Evolutionary conservation across 2,113 vertebrate genomes (phyloP).

Genomic region (Amphiprion ocellaris): DNA sequence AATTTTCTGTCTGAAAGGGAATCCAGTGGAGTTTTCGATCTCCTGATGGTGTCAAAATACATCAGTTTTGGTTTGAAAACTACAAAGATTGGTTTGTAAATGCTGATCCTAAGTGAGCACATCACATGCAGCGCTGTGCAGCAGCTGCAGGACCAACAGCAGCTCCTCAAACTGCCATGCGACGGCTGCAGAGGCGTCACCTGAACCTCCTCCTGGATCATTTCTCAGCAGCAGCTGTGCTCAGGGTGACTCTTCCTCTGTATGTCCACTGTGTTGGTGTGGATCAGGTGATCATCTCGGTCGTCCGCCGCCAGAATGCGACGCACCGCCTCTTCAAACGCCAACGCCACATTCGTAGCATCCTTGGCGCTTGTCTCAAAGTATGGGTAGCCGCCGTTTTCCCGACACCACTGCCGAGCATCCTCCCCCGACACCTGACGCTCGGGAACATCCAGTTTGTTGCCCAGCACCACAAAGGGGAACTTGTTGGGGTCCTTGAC

Average conservation of each 20-base stretch:
- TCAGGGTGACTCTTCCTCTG: conserved; percentile 87
- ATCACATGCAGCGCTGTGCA: not conserved
- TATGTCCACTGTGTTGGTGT: conserved; percentile 91
- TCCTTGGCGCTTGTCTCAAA: conserved; percentile 98
- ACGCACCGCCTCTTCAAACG: conserved; percentile 95
- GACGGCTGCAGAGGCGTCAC: not conserved
- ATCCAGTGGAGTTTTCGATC: not conserved
- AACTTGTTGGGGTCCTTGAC: conserved; percentile 94
- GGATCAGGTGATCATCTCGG: conserved; percentile 89
- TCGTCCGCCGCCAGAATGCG: conserved; percentile 91
- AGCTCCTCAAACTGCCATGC: conserved; percentile 24
- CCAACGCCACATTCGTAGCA: conserved; percentile 92
- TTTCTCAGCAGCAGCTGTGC: conserved; percentile 90
- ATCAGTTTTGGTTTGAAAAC: not conserved
- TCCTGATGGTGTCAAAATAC: not conserved
- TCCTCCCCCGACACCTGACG: conserved; percentile 94
- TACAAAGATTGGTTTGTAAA: not conserved
- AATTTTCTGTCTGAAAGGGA: too few relatives aligned
- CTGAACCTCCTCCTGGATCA: too few relatives aligned
- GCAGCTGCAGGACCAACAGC: not conserved
- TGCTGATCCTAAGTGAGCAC: not conserved
- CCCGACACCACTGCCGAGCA: conserved; percentile 92
- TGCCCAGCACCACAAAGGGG: conserved; percentile 95
- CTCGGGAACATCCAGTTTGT: conserved; percentile 93
- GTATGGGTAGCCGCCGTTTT: conserved; percentile 94